Evolutionary conservation across 2,888 invertebrate species (phyloP), one percentile per base, ranked within the genome.

Genomic region (Pelosia muscerda): DNA sequence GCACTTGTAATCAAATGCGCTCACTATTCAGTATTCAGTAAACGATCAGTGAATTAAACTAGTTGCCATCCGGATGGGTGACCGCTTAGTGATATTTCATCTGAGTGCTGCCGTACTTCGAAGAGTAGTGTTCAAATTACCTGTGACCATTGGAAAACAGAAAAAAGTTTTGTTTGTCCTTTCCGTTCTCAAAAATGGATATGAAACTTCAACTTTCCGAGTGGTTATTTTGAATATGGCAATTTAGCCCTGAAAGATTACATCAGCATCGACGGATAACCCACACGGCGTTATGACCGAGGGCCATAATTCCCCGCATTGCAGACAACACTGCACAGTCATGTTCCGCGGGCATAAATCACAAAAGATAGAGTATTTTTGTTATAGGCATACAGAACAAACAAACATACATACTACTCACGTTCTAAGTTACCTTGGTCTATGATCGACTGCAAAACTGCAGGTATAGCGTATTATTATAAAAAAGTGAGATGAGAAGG

Each of bases 301-400:
- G 81, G 85, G 85, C 86, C 82, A 86, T 89, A 86, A 88, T 88
- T 87, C 85, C 82, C 91, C 83, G 91, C 90, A 91, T 76, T 90
- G 91, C 91, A 91, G 90, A 90, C 89, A 87, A 84, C 79, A 76
- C 76, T 89, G 89, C 90, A 84, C 84, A 83, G 79, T 82, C 77
- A 82, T 81, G 78, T 81, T 66, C 34, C 28, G 56, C 42, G 31
- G 81, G 75, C 57, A 8, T 70, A 85, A 86, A 75, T 64, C 38
- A 79, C 34, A 73, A 73, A 70, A 73, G 19, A 38, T 11, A 54
- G 59, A 34, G 67, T 22, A 0, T 49, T 49, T 25, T 26, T 25
- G 6, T 59, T 23, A 38, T 22, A 11, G n/a, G 13, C 0, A 11
- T 23, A 3, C 13, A 6, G 22, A 22, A 22, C 9, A 8, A 34